These are phyloP conservation scores for Setophaga petechia DNA, from an alignment of 2,113 vertebrate genomes.

Conservation along the genomic window DNA sequence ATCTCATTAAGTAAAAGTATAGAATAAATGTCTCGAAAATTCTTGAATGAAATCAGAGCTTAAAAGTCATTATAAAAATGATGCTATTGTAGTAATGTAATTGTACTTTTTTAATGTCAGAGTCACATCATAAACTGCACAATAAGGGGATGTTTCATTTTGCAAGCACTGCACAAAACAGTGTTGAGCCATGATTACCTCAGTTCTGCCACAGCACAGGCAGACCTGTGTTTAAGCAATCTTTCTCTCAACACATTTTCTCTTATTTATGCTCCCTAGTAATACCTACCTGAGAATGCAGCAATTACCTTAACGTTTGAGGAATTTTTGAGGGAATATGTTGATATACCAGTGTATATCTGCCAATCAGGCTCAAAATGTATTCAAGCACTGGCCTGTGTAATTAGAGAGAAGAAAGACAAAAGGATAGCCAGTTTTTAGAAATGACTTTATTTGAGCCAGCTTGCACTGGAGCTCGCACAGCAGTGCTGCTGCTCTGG, in stretches of 20 bases:
- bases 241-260: not conserved
- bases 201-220: not conserved
- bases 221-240: not conserved
- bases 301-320: not conserved
- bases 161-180: not conserved
- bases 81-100: not conserved
- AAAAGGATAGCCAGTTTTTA: not conserved
- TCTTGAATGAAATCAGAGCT: not conserved
- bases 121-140: not conserved
- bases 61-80: conserved; percentile 15
- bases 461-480: rapidly evolving
- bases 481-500: rapidly evolving
- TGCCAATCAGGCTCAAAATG: not conserved
- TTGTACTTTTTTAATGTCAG: not conserved
- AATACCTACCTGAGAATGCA: not conserved
- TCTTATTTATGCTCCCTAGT: not conserved
- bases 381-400: not conserved
- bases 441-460: not conserved
- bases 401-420: not conserved
- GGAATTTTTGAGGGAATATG: not conserved
- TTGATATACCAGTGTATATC: not conserved
- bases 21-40: not conserved
- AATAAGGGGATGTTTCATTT: not conserved
- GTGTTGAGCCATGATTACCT: not conserved
- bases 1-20: not conserved